These are phyloP conservation scores for Aurelia sp. DNA, from an alignment of 30 jellyfish, hydroid and myxozoan genomes.

Conservation along the genomic window DNA sequence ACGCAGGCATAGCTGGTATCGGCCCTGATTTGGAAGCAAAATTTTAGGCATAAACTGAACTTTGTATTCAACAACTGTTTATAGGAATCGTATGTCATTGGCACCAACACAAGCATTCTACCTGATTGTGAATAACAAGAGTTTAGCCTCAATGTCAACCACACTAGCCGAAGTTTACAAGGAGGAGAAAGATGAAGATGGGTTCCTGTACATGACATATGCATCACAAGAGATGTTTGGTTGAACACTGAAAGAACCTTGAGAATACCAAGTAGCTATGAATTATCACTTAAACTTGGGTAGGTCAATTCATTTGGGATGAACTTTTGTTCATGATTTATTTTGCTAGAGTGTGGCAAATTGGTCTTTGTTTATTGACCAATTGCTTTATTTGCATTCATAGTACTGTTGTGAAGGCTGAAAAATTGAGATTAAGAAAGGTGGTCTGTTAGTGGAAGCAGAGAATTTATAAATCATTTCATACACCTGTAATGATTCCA, in stretches of 20 bases:
- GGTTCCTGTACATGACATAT: constrained; percentile 97
- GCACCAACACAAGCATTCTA: constrained; percentile 99
- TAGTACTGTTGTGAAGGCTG: too few species aligned
- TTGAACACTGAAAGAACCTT: constrained; percentile 4
- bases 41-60: too few species aligned
- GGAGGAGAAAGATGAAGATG: constrained; percentile 99
- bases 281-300: background rate
- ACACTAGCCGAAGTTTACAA: constrained; percentile 98
- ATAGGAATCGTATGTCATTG: constrained; percentile 97
- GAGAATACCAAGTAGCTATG: background rate
- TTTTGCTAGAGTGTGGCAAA: background rate
- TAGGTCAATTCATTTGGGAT: constrained; percentile 3
- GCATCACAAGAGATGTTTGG: constrained; percentile 99
- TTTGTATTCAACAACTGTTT: background rate
- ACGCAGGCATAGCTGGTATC: too few species aligned
- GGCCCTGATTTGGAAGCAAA: too few species aligned
- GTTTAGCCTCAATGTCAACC: constrained; percentile 99
- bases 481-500: too few species aligned
- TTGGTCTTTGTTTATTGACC: too few species aligned
- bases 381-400: too few species aligned
- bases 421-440: too few species aligned
- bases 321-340: background rate
- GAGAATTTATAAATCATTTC: too few species aligned
- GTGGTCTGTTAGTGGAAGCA: too few species aligned
- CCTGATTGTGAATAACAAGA: constrained; percentile 96